Conservation (phyloP, 1,140 invertebrate genomes). For the Eciton burchellii region DNA sequence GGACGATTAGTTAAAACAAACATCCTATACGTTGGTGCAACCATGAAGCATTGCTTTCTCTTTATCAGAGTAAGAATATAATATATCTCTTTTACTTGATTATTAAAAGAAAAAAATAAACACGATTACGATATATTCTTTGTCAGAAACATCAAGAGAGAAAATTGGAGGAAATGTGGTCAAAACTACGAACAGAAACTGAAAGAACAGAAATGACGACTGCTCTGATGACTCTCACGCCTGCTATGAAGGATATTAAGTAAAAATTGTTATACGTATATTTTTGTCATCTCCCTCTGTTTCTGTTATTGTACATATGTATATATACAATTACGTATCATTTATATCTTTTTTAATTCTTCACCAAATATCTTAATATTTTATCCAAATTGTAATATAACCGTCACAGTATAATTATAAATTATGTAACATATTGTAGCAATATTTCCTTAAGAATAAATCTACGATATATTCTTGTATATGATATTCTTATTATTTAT, state of each 20-base stretch:
- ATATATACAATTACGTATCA: no score
- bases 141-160: slow-evolving; percentile 87
- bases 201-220: slow-evolving; percentile 81
- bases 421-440: no score
- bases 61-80: slow-evolving; percentile 86
- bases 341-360: no score
- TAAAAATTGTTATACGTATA: slow-evolving; percentile 56
- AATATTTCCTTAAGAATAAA: no score
- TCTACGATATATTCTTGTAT: no score
- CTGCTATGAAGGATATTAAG: slow-evolving; percentile 80
- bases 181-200: slow-evolving; percentile 85
- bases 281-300: no score
- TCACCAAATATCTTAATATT: no score
- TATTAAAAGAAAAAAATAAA: not conserved
- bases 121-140: slow-evolving; percentile 32
- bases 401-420: no score
- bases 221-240: slow-evolving; percentile 80
- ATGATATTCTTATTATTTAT: no score
- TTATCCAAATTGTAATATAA: no score
- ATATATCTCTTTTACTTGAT: not conserved
- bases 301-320: no score
- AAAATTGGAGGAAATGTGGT: slow-evolving; percentile 86
- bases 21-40: slow-evolving; percentile 91
- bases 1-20: slow-evolving; percentile 87
- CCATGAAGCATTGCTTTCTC: slow-evolving; percentile 91